A percentile compares a stretch with the other conserved stretches of the same genome.
phyloP scores from a whole-genome alignment of 1,140 invertebrate genomes.

The Sinella curviseta region DNA sequence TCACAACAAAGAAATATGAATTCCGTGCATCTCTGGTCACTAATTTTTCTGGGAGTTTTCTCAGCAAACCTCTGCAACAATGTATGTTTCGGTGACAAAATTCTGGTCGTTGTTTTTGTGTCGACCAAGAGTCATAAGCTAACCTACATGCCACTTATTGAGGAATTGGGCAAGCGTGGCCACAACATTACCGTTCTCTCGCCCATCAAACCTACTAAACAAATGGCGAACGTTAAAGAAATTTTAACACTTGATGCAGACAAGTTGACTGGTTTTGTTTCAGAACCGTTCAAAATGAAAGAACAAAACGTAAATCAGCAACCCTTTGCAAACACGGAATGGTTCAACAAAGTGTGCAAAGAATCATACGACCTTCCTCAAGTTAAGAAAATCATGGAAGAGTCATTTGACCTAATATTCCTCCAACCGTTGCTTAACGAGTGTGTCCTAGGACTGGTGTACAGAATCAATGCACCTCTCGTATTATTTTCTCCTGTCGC shows the following conservation, averaged over 20 bases:
- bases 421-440: constrained; percentile 21
- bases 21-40: no score
- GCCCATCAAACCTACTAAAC: constrained; percentile 55
- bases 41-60: no score
- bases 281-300: constrained; percentile 30
- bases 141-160: constrained; percentile 33
- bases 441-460: neutral
- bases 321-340: neutral
- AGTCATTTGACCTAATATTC: constrained; percentile 28
- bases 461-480: constrained; percentile 59
- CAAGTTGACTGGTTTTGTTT: neutral
- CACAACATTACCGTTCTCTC: constrained; percentile 50
- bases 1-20: no score
- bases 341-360: neutral
- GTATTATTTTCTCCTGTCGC: constrained; percentile 62
- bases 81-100: no score
- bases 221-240: constrained; percentile 24
- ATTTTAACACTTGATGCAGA: constrained; percentile 31
- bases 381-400: neutral
- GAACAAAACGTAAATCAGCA: neutral
- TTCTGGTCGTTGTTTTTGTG: constrained; percentile 27
- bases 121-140: constrained; percentile 34
- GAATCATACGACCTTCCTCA: neutral
- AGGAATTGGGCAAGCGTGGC: constrained; percentile 48
- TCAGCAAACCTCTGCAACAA: no score